These are phyloP conservation scores for Epinotia nisella DNA, from an alignment of 2,888 invertebrate genomes.

Conservation along the genomic window DNA sequence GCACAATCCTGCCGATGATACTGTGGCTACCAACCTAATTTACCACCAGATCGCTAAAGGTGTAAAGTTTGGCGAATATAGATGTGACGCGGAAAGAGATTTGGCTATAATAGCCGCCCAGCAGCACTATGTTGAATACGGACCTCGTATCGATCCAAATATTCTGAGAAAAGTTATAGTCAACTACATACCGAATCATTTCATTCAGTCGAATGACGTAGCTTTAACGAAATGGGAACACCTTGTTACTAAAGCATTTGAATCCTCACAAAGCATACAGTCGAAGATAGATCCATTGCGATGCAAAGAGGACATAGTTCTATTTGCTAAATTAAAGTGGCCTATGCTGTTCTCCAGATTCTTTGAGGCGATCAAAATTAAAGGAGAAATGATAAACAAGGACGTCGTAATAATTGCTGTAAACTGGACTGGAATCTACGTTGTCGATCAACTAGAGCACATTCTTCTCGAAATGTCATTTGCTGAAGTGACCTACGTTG, in stretches of 20 bases:
- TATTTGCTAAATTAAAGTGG: slow-evolving; percentile 96
- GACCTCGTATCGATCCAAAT: slow-evolving; percentile 87
- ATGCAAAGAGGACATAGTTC: slow-evolving; percentile 95
- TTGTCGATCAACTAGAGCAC: slow-evolving; percentile 96
- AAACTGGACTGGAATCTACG: slow-evolving; percentile 96
- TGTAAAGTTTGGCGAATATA: slow-evolving; percentile 96
- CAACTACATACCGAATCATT: slow-evolving; percentile 92
- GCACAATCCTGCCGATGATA: slow-evolving; percentile 94
- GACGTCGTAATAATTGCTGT: slow-evolving; percentile 95
- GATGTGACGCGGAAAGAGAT: slow-evolving; percentile 92
- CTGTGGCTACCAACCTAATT: slow-evolving; percentile 93
- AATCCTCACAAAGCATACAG: slow-evolving; percentile 88
- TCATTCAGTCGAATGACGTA: slow-evolving; percentile 86
- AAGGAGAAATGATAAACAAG: slow-evolving; percentile 87
- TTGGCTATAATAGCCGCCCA: slow-evolving; percentile 95
- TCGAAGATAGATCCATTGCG: slow-evolving; percentile 86
- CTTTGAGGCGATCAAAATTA: slow-evolving; percentile 93
- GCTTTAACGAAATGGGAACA: slow-evolving; percentile 89
- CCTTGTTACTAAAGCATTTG: slow-evolving; percentile 89
- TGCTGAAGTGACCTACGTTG: slow-evolving; percentile 92
- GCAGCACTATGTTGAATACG: slow-evolving; percentile 94
- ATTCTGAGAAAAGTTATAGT: slow-evolving; percentile 89
- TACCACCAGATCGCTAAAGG: slow-evolving; percentile 95
- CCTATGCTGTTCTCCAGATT: slow-evolving; percentile 97
- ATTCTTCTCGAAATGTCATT: slow-evolving; percentile 94